phyloP scores from a whole-genome alignment of 1,140 invertebrate species.

The Centruroides sculpturatus region DNA sequence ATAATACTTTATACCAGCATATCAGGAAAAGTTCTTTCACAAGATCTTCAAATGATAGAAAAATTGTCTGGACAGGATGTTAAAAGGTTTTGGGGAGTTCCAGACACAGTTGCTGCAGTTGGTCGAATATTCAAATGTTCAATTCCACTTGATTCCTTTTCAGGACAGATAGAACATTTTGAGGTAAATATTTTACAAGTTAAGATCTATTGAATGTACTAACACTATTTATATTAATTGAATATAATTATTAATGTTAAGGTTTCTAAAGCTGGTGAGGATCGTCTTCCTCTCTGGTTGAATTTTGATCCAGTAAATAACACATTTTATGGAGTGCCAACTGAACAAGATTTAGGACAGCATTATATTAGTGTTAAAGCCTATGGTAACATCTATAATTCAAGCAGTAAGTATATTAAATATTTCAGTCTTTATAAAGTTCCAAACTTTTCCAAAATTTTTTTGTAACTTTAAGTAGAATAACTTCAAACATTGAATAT shows the following conservation, averaged over 20 bases:
- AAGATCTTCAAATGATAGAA: no score
- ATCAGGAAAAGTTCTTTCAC: no score
- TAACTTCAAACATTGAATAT: no score
- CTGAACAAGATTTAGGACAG: constrained; percentile 37
- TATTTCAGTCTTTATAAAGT: not conserved
- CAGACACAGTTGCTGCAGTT: constrained; percentile 28
- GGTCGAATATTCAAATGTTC: constrained; percentile 34
- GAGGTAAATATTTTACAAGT: constrained; percentile 25
- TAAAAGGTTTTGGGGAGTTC: constrained; percentile 28
- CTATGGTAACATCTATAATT: not conserved
- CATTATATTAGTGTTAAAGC: constrained; percentile 37
- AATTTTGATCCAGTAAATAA: constrained; percentile 26
- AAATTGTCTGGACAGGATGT: not conserved
- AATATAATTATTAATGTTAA: constrained; percentile 18
- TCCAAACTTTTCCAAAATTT: no score
- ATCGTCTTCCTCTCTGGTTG: constrained; percentile 29
- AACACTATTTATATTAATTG: not conserved
- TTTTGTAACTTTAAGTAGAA: no score
- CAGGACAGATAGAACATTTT: constrained; percentile 30
- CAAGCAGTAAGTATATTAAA: not conserved
- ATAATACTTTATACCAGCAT: no score
- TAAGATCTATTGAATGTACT: not conserved
- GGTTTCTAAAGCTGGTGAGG: constrained; percentile 28
- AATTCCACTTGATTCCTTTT: constrained; percentile 33
- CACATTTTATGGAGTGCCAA: constrained; percentile 40